These are phyloP conservation scores for Hyperoplus lanceolatus DNA, from an alignment of 2,797 vertebrate genomes.

Conservation along the genomic window DNA sequence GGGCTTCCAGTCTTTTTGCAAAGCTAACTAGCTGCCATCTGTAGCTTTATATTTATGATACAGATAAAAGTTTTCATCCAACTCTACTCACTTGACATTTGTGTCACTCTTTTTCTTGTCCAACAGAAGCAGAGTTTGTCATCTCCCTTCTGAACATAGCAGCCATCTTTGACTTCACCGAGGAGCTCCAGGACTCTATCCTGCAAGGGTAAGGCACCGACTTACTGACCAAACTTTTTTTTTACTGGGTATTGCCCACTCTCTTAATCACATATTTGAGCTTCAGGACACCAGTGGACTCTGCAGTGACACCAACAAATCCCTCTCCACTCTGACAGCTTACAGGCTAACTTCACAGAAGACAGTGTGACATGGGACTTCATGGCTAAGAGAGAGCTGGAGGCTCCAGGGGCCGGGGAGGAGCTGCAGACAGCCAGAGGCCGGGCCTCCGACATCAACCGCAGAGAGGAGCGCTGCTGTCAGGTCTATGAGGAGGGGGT, in stretches of 20 bases:
- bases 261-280: not conserved
- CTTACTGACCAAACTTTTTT: not conserved
- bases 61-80: not conserved
- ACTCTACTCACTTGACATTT: not conserved
- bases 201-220: conserved; percentile 88
- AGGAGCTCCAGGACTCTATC: conserved; percentile 92
- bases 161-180: conserved; percentile 92
- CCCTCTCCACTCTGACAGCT: conserved; percentile 71
- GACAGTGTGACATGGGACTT: conserved; percentile 94
- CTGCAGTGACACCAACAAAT: too few relatives aligned
- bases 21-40: not conserved
- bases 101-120: conserved; percentile 2
- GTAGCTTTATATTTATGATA: not conserved
- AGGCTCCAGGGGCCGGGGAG: conserved; percentile 73
- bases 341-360: conserved; percentile 87
- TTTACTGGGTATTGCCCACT: not conserved
- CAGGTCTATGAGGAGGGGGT: conserved; percentile 93
- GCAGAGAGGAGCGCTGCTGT: conserved; percentile 90
- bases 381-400: conserved; percentile 92
- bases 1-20: not conserved
- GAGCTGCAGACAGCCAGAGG: conserved; percentile 84
- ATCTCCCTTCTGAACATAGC: conserved; percentile 91
- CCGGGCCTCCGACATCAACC: conserved; percentile 83
- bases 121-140: conserved; percentile 88
- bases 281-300: not conserved